Evolutionary conservation across 2,888 invertebrate species (phyloP), one percentile per base, ranked within the genome.

Genomic region (Erebia ligea): DNA sequence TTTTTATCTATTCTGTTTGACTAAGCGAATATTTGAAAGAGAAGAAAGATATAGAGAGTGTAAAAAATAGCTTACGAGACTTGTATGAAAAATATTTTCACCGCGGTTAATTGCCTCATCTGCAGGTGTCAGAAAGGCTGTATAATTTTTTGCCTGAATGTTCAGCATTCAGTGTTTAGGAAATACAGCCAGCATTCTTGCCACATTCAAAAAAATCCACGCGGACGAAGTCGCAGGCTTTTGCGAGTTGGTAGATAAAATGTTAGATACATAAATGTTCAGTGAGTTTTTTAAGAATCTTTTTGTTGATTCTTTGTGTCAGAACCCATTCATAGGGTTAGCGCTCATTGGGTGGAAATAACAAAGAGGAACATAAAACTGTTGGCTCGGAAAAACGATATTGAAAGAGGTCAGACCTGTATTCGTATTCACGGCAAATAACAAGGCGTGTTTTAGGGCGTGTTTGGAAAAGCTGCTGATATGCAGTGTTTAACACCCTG

Each of bases 311-410:
- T 40, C 64, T 64, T 54, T 64, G 17, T 19, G 54, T 67, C 57
- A 67, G 56, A 66, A 66, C 57, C 25, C 56, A 42, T 66, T 66
- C 66, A 66, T 57, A 66, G 66, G 45, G 66, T 57, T 66, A 66
- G 67, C 50, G 67, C 42, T 90, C 89, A 90, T 89, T 84, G 89
- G 86, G 88, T 90, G 90, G 90, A 91, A 91, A 89, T 90, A 91
- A 90, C 90, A 88, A 67, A 67, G 67, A 48, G 57, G 58, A 48
- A 58, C 89, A 90, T 90, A 90, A 91, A 90, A 90, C 84, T 90
- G 87, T 88, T 90, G 90, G 84, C 82, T 89, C 81, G 91, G 91
- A 90, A 90, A 91, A 90, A 88, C 89, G 90, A 89, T 90, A 90
- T 91, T 90, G 90, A 90, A 91, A 88, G 87, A 88, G 91, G 90